Evolutionary conservation across 2,797 vertebrate species (phyloP).

Genomic region (Saxicola maurus): DNA sequence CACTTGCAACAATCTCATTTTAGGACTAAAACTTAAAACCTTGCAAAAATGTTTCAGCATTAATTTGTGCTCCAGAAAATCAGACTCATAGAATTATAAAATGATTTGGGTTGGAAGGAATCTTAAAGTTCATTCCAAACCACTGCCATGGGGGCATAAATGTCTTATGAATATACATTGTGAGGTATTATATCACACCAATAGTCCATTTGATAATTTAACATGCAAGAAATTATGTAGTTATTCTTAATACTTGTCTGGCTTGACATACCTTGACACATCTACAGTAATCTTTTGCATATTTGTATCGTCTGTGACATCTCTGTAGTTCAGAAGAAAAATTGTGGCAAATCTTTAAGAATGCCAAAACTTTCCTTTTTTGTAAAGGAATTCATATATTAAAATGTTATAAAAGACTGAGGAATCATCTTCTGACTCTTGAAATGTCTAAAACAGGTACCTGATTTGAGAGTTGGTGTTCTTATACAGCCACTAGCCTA

Average conservation of each 20-base stretch:
- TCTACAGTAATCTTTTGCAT: neutral
- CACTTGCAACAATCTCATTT: neutral
- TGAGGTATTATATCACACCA: neutral
- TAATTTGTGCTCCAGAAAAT: neutral
- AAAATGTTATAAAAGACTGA: neutral
- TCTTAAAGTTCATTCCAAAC: neutral
- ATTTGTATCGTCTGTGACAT: neutral
- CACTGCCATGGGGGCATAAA: neutral
- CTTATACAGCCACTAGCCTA: neutral
- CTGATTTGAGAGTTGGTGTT: neutral
- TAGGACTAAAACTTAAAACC: neutral
- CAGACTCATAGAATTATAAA: neutral
- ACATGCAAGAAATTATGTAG: neutral
- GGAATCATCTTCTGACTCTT: neutral
- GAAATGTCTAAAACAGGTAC: neutral
- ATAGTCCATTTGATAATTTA: neutral
- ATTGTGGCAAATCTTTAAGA: neutral
- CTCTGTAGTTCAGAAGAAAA: neutral
- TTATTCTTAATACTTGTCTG: neutral
- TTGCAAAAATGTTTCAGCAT: neutral
- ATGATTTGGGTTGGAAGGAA: neutral
- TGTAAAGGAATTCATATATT: neutral
- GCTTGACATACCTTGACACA: neutral
- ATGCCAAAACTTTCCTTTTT: neutral
- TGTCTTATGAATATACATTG: neutral